Evolutionary conservation across 2,113 vertebrate species (phyloP), one percentile per base, ranked within the genome.

Genomic region (Struthio camelus): DNA sequence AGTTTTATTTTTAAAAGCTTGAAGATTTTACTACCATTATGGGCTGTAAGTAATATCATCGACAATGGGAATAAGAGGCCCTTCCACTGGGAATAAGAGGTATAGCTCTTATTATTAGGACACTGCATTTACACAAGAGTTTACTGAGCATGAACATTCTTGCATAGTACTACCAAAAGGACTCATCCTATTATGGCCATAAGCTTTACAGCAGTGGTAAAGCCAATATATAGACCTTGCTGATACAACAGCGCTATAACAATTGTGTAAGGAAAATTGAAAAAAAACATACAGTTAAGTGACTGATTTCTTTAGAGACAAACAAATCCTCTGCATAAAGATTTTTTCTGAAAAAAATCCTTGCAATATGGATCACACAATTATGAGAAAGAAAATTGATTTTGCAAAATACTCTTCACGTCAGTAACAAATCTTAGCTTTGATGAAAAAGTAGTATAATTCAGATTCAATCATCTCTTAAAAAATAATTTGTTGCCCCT

Each of bases 391-490:
- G 24, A 78, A 80, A 96, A 65, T 25, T 76, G 28, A 5, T 69
- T 25, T 54, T 72, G 5, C 71, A 72, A 38, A 51, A 82, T 40
- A 82, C 16, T 82, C 13, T 87, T 65, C 58, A 65, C 17, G 67
- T 18, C 18, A 69, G 25, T 66, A 92, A 81, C 50, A 30, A 85
- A 89, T 79, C 61, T 56, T 64, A 69, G 14, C 48, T 93, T 86
- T 90, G 90, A 82, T 85, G 34, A 79, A 59, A 84, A 81, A 80
- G 79, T 48, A 79, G 1, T 0, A 10, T 72, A 89, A 82, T 85
- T 93, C 40, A 90, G 85, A 96, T 81, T 94, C 44, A 92, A 77
- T 80, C 53, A 77, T 80, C 53, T 90, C 48, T 85, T 50, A 61
- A 76, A 77, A 36, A 79, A 53, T 53, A 20, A 85, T 76, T 81